Percentiles rank a stretch among this genome's conserved stretches.
Conservation (phyloP, 1,140 invertebrate genomes). For the Cydia amplana region DNA sequence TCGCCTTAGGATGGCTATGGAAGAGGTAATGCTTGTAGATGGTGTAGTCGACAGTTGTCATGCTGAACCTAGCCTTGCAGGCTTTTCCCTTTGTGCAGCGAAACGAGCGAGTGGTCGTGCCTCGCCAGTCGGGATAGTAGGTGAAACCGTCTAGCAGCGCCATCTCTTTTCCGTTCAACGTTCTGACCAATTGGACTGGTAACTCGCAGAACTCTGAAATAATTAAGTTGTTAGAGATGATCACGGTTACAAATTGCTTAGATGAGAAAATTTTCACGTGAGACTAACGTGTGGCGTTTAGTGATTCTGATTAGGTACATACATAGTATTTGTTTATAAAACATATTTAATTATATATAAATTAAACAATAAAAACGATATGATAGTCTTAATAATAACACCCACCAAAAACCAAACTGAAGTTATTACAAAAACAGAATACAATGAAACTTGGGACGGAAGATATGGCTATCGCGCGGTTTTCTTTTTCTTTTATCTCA, state of each 20-base stretch:
- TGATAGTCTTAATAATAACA: too few species aligned
- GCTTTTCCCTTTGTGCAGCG: conserved; percentile 35
- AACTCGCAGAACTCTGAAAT: conserved; percentile 44
- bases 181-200: not conserved
- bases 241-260: too few species aligned
- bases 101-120: conserved; percentile 31
- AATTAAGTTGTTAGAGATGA: conserved; percentile 26
- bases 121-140: conserved; percentile 36
- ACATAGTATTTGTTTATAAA: too few species aligned
- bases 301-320: not conserved
- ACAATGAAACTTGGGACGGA: too few species aligned
- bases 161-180: conserved; percentile 14
- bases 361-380: too few species aligned
- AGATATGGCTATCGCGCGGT: too few species aligned
- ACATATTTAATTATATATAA: too few species aligned
- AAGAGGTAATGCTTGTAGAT: not conserved
- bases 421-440: too few species aligned
- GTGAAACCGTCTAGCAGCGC: conserved; percentile 38
- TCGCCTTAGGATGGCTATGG: not conserved
- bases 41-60: not conserved
- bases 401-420: too few species aligned
- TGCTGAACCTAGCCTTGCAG: conserved; percentile 39
- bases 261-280: too few species aligned
- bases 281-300: not conserved
- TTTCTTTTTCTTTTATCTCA: too few species aligned